Percentiles rank a stretch among this genome's conserved stretches.
Evolutionary conservation across 2,113 vertebrate species (phyloP).

Genomic region (Vidua chalybeata): DNA sequence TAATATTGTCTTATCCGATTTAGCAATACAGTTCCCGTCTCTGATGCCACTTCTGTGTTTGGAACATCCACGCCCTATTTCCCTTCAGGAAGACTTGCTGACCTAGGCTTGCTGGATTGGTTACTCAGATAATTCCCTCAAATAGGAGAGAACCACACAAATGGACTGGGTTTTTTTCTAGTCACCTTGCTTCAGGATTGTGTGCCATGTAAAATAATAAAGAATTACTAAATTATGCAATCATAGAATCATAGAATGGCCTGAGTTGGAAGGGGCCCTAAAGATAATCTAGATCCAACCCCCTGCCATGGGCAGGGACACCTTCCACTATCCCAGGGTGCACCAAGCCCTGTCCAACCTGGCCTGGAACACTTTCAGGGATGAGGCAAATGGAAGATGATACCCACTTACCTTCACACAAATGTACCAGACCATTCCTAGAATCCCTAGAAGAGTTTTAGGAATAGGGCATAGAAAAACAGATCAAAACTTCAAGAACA

Average conservation of each 20-base stretch:
- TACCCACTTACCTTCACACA: not conserved
- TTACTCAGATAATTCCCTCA: not conserved
- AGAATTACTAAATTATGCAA: not conserved
- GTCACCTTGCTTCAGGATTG: not conserved
- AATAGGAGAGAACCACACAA: rapidly evolving
- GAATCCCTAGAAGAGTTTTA: not conserved
- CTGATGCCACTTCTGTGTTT: not conserved
- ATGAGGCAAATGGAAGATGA: not conserved
- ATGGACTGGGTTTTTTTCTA: not conserved
- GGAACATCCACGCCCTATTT: not conserved
- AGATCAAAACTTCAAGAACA: not conserved
- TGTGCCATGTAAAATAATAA: not conserved
- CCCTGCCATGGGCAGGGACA: not conserved
- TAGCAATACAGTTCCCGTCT: not conserved
- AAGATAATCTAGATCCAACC: not conserved
- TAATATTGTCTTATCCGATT: not conserved
- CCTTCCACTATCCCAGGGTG: not conserved
- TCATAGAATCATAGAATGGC: not conserved
- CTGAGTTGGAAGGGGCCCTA: not conserved
- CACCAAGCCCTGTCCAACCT: not conserved
- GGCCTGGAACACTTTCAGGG: not conserved
- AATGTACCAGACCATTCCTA: not conserved
- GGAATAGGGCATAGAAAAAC: rapidly evolving
- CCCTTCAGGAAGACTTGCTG: not conserved
- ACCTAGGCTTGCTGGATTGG: not conserved